Evolutionary conservation across 2,888 invertebrate genomes (phyloP).

Genomic region (Eretmocerus hayati): DNA sequence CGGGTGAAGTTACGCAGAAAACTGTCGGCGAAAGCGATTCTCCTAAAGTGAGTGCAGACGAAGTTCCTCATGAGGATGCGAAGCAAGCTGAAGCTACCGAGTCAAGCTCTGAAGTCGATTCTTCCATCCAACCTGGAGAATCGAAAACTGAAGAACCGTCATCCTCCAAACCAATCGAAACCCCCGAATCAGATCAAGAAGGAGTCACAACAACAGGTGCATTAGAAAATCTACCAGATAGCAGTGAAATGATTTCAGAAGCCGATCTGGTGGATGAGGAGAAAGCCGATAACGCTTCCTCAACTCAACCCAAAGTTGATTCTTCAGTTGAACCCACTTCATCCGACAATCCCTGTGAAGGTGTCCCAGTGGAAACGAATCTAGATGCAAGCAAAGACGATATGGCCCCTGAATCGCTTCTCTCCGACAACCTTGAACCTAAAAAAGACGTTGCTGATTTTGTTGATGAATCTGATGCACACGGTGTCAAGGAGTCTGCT

Average conservation of each 20-base stretch:
- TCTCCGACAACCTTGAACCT: too few relatives aligned
- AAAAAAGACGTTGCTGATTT: conserved; percentile 6
- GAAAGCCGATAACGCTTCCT: background rate
- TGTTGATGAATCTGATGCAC: conserved; percentile 4
- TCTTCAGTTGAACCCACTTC: background rate
- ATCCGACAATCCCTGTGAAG: background rate
- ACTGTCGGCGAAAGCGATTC: background rate
- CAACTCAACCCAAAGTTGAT: background rate
- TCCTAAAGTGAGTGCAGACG: conserved; percentile 6
- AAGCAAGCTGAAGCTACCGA: conserved; percentile 34
- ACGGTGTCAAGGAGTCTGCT: conserved; percentile 3
- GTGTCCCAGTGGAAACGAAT: too few relatives aligned
- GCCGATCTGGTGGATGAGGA: conserved; percentile 9
- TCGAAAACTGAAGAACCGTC: conserved; percentile 4
- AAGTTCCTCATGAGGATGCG: conserved; percentile 17
- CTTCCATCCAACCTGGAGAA: conserved; percentile 22
- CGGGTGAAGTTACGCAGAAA: too few relatives aligned
- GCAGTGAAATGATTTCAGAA: too few relatives aligned
- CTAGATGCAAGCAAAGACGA: too few relatives aligned
- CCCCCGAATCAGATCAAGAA: conserved; percentile 18
- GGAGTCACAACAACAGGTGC: conserved; percentile 21
- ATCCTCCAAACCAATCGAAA: conserved; percentile 1
- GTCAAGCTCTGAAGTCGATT: conserved; percentile 16
- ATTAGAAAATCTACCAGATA: conserved; percentile 26
- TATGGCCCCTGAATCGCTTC: too few relatives aligned